A percentile compares a stretch with the other conserved stretches of the same genome.
phyloP scores from a whole-genome alignment of 2,113 vertebrate genomes.

The Condylura cristata region DNA sequence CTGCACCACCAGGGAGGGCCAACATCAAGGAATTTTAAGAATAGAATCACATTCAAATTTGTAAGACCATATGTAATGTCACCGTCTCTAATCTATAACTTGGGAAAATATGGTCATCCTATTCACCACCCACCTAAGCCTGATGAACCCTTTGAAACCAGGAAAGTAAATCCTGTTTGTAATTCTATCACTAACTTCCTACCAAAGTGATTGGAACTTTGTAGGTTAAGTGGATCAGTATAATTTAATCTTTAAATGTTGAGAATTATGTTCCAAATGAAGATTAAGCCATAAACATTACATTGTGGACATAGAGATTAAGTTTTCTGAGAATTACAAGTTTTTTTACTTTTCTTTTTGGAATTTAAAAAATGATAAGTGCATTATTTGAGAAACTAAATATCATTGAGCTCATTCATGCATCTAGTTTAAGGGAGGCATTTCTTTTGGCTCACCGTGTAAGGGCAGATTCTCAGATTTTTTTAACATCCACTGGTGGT shows the following conservation, averaged over 20 bases:
- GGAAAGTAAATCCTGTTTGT: background rate
- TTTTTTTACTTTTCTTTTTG: background rate
- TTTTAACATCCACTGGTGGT: background rate
- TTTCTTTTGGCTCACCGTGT: background rate
- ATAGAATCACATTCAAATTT: background rate
- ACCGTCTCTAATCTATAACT: background rate
- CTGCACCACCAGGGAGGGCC: no score
- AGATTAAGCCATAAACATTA: slow-evolving; percentile 5
- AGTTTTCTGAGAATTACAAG: background rate
- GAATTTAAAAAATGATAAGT: background rate
- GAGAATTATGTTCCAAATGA: background rate
- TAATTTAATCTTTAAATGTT: background rate
- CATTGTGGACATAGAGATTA: background rate
- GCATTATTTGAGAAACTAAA: background rate
- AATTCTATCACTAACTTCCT: background rate
- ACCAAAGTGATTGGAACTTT: background rate
- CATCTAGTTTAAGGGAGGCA: background rate
- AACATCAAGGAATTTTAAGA: background rate
- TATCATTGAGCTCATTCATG: background rate
- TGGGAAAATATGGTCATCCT: background rate
- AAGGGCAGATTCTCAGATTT: background rate
- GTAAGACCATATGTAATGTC: background rate
- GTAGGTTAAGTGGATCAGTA: background rate
- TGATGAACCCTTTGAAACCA: background rate
- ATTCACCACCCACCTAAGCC: background rate